A percentile compares a stretch with the other conserved stretches of the same genome.
Conservation (phyloP, 2,888 invertebrate genomes). For the Caradrina kadenii region DNA sequence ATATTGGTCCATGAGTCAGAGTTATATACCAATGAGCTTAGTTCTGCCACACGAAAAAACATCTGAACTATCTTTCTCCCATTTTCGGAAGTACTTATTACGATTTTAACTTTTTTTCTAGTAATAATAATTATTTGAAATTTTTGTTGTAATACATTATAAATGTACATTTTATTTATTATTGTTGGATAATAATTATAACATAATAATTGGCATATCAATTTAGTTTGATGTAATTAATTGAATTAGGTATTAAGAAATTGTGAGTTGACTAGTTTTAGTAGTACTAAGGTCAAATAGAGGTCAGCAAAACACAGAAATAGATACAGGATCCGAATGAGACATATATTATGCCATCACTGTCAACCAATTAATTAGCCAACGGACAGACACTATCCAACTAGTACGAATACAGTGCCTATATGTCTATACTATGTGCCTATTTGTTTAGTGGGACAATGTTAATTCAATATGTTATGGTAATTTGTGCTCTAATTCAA, state of each 20-base stretch:
- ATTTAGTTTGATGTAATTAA: neutral
- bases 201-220: neutral
- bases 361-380: slow-evolving; percentile 41
- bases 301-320: neutral
- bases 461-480: neutral
- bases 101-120: too few relatives aligned
- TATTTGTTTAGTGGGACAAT: neutral
- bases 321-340: neutral
- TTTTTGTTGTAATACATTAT: too few relatives aligned
- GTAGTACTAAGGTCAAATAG: neutral
- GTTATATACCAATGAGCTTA: too few relatives aligned
- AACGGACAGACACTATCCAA: slow-evolving; percentile 31
- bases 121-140: too few relatives aligned
- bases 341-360: slow-evolving; percentile 23
- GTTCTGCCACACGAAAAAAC: too few relatives aligned
- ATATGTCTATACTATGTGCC: neutral
- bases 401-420: neutral
- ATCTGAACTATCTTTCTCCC: too few relatives aligned
- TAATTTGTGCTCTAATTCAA: slow-evolving; percentile 1
- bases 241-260: neutral
- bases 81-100: too few relatives aligned
- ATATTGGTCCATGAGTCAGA: too few relatives aligned
- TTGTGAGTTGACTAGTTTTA: neutral
- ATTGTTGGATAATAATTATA: neutral
- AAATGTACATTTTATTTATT: neutral